A percentile compares a stretch with the other conserved stretches of the same genome.
These are phyloP conservation scores for Scaptomyza reducta DNA, from an alignment of 2,888 invertebrate genomes.

Conservation along the genomic window DNA sequence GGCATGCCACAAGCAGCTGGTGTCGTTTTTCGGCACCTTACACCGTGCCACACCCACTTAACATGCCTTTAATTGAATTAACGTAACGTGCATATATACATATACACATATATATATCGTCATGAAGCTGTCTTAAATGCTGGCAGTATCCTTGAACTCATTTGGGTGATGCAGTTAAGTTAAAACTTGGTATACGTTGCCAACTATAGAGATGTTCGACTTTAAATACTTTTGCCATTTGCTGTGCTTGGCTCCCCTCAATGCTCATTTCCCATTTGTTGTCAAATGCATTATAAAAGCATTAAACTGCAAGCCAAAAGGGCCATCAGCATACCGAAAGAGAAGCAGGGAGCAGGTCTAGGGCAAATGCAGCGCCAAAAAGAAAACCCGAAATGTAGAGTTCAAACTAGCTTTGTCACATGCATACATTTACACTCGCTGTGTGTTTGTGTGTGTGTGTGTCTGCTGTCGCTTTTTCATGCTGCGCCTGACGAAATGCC, in stretches of 20 bases:
- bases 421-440: conserved; percentile 5
- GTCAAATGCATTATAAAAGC: conserved; percentile 72
- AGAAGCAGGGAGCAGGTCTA: no score
- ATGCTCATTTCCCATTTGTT: conserved; percentile 49
- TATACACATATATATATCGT: not conserved
- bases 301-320: conserved; percentile 69
- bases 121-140: conserved; percentile 23
- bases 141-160: conserved; percentile 23
- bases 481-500: conserved; percentile 77
- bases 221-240: conserved; percentile 60
- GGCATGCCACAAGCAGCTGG: conserved; percentile 72
- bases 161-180: conserved; percentile 9
- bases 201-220: conserved; percentile 8
- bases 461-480: conserved; percentile 63
- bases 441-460: conserved; percentile 12
- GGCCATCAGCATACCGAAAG: conserved; percentile 32
- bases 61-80: conserved; percentile 66
- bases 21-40: conserved; percentile 52
- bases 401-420: conserved; percentile 61
- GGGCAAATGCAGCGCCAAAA: conserved; percentile 19
- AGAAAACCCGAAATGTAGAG: conserved; percentile 27
- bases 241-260: conserved; percentile 6
- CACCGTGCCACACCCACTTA: conserved; percentile 10
- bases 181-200: conserved; percentile 14
- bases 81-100: conserved; percentile 40